Evolutionary conservation across 2,888 invertebrate species (phyloP).

Genomic region (Tortrix viridana): DNA sequence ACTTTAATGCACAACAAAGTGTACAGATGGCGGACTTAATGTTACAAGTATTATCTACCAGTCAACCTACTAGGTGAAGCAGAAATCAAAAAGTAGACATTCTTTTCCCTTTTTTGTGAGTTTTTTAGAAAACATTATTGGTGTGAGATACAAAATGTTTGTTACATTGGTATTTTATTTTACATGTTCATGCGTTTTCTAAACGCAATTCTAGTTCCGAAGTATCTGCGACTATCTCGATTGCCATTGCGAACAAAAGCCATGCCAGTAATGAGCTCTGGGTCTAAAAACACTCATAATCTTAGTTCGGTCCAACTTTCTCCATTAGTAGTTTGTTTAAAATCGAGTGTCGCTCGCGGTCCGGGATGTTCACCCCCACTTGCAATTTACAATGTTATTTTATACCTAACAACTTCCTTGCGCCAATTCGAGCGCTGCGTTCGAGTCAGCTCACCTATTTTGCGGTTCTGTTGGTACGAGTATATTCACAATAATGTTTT

Average conservation of each 20-base stretch:
- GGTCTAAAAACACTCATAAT: slow-evolving; percentile 57
- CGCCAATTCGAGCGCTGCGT: slow-evolving; percentile 2
- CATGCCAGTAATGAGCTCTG: slow-evolving; percentile 13
- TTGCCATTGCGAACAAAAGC: slow-evolving; percentile 10
- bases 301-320: slow-evolving; percentile 66
- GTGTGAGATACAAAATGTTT: too few species aligned
- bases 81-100: too few species aligned
- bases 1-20: too few species aligned
- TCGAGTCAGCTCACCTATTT: slow-evolving; percentile 11
- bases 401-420: slow-evolving; percentile 46
- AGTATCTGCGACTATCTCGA: not conserved
- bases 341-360: slow-evolving; percentile 56
- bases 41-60: too few species aligned
- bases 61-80: too few species aligned
- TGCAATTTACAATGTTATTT: slow-evolving; percentile 53
- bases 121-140: too few species aligned
- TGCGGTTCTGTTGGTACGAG: not conserved
- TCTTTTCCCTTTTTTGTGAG: too few species aligned
- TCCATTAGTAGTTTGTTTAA: slow-evolving; percentile 75
- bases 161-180: not conserved
- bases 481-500: too few species aligned
- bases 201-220: not conserved
- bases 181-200: not conserved
- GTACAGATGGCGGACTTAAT: too few species aligned
- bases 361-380: slow-evolving; percentile 57